Percentiles rank a stretch among this genome's conserved stretches.
phyloP scores from a whole-genome alignment of 1,140 invertebrate species.

The Drosophila bifasciata region DNA sequence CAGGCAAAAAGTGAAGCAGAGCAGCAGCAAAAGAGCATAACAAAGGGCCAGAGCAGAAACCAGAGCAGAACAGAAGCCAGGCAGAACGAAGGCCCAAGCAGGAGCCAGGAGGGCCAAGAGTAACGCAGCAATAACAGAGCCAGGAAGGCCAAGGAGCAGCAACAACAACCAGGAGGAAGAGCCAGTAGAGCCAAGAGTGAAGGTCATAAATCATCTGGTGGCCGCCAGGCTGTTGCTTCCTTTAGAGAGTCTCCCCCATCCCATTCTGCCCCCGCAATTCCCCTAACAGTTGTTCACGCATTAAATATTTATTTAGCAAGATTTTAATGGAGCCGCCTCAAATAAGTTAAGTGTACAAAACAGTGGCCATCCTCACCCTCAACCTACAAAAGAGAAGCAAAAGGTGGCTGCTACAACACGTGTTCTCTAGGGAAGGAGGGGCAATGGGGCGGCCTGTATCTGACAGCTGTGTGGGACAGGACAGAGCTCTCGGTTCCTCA shows the following conservation, averaged over 20 bases:
- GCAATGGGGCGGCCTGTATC: conserved; percentile 36
- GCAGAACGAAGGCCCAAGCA: not conserved
- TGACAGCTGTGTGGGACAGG: conserved; percentile 60
- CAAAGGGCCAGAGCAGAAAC: conserved; percentile 37
- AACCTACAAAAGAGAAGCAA: conserved; percentile 20
- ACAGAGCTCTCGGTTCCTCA: conserved; percentile 16
- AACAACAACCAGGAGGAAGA: not conserved
- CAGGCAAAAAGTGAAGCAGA: conserved; percentile 30
- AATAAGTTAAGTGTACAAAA: conserved; percentile 72
- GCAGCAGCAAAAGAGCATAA: conserved; percentile 14
- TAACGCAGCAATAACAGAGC: too few species aligned
- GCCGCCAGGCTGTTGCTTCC: conserved; percentile 67
- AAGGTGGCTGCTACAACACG: conserved; percentile 52
- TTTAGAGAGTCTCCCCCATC: conserved; percentile 13
- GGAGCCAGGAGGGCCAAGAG: conserved; percentile 25
- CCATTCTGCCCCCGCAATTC: conserved; percentile 4
- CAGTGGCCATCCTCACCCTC: conserved; percentile 28
- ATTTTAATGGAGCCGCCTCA: conserved; percentile 71
- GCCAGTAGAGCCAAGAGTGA: conserved; percentile 27
- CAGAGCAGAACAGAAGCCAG: not conserved
- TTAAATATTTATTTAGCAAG: conserved; percentile 80
- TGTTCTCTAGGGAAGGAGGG: conserved; percentile 29
- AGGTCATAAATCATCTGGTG: conserved; percentile 73
- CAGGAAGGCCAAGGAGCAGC: not conserved
- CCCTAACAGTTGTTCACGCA: conserved; percentile 72